Evolutionary conservation across 2,797 vertebrate species (phyloP).

Genomic region (Poeciliopsis turneri): DNA sequence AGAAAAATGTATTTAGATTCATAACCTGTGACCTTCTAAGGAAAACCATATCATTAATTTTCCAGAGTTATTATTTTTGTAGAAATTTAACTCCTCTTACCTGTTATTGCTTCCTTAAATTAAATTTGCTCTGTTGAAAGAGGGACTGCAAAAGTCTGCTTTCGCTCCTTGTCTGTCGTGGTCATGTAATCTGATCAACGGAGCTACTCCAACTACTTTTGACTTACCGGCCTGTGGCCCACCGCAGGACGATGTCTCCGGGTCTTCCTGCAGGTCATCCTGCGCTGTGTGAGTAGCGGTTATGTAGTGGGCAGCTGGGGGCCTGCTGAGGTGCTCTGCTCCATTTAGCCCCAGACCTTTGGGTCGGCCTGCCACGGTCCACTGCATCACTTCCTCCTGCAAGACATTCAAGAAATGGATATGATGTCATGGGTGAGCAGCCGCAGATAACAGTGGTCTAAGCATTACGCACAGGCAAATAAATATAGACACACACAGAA

Average conservation of each 20-base stretch:
- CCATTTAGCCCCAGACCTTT: constrained; percentile 57
- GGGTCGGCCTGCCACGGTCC: constrained; percentile 47
- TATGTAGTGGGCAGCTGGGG: constrained; percentile 37
- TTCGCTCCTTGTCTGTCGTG: not conserved
- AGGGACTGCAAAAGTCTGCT: not conserved
- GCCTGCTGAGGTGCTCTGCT: constrained; percentile 50
- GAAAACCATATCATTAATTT: not conserved
- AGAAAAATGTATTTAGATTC: not conserved
- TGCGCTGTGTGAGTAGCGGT: constrained; percentile 5
- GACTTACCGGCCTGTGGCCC: constrained; percentile 15
- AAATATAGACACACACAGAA: constrained; percentile 34
- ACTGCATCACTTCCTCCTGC: constrained; percentile 47
- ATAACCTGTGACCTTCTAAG: not conserved
- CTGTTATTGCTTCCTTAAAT: not conserved
- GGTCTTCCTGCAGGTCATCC: constrained; percentile 10
- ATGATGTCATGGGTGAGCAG: constrained; percentile 67
- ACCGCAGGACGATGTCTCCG: not conserved
- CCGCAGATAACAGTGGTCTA: constrained; percentile 51
- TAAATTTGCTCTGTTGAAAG: not conserved
- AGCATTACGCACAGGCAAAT: constrained; percentile 43
- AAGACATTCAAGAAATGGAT: constrained; percentile 65
- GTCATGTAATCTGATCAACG: not conserved
- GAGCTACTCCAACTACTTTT: constrained; percentile 5
- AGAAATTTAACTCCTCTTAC: not conserved
- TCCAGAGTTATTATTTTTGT: not conserved